Conservation (phyloP, 2,797 vertebrate species). For the Enteromius paludinosus region DNA sequence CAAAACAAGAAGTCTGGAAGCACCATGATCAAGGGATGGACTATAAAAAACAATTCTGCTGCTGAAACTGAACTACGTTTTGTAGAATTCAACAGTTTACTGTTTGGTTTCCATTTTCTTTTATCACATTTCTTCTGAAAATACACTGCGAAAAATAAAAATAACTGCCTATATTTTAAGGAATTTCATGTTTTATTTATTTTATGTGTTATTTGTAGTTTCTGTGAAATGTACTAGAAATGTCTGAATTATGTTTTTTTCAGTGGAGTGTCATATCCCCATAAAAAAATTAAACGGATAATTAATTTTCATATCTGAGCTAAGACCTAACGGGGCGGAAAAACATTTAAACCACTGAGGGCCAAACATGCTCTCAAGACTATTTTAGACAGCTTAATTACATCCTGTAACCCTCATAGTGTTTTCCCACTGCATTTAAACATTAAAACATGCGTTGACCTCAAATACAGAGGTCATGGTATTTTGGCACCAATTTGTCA, state of each 20-base stretch:
- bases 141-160: neutral
- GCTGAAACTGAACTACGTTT: neutral
- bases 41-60: neutral
- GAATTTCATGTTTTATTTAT: neutral
- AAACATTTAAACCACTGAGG: neutral
- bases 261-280: too few relatives aligned
- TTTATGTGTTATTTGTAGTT: neutral
- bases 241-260: neutral
- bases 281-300: too few relatives aligned
- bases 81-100: neutral
- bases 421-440: neutral
- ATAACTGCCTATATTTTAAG: too few relatives aligned
- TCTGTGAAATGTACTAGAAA: neutral
- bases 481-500: neutral
- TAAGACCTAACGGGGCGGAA: constrained; percentile 16
- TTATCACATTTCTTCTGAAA: neutral
- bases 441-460: neutral
- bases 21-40: constrained; percentile 2
- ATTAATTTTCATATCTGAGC: neutral
- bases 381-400: constrained; percentile 34
- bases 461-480: neutral
- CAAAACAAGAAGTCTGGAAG: constrained; percentile 26
- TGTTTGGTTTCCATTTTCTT: neutral
- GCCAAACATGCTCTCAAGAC: constrained; percentile 16
- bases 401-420: constrained; percentile 13